Base-by-base conservation (phyloP, 2,797 vertebrate species). In the Amazona ochrocephala region DNA sequence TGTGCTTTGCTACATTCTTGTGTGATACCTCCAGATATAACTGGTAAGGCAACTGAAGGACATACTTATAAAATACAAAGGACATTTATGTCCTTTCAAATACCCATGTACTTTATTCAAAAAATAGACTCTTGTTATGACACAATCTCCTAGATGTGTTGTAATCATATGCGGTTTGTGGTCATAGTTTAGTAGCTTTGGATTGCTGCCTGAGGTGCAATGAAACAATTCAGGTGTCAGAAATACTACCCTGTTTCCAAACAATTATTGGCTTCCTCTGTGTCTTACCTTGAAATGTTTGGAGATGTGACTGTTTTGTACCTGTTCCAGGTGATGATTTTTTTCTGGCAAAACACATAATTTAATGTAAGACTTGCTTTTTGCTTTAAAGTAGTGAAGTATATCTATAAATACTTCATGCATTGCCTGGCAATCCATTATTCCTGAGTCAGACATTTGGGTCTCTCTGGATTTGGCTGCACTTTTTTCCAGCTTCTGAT, bases 181-280 rank as follows among this genome's bases (percentile, higher is more conserved):
- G 62, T 83, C 76, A 30, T 65, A 58, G 50, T 96, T 95, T 65
- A 84, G 85, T 70, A 87, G 41, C 7, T 86, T 94, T 94, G 81
- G 62, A 75, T 94, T 88, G 66, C 29, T 81, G 86, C 86, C 88
- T 48, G 37, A 74, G 68, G 81, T 72, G 56, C 65, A 78, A 4
- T 76, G 73, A 87, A 93, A 41, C 22, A 32, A 50, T 51, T 86
- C 18, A 73, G n/a, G 78, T 91, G 95, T 93, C 87, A 92, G 45
- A 96, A 86, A 95, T 10, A 41, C 22, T 70, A 15, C 62, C 39
- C 68, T 94, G 68, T 85, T 93, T 87, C 89, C 62, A 87, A 87
- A 84, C 23, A 92, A 68, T 87, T 44, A 50, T 81, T 71, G 79
- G 44, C 54, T 97, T 94, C 84, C 48, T 56, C 4, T 50, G 17